Percentiles rank a stretch among this genome's conserved stretches.
phyloP scores from a whole-genome alignment of 2,113 vertebrate genomes.

The Siniperca chuatsi region DNA sequence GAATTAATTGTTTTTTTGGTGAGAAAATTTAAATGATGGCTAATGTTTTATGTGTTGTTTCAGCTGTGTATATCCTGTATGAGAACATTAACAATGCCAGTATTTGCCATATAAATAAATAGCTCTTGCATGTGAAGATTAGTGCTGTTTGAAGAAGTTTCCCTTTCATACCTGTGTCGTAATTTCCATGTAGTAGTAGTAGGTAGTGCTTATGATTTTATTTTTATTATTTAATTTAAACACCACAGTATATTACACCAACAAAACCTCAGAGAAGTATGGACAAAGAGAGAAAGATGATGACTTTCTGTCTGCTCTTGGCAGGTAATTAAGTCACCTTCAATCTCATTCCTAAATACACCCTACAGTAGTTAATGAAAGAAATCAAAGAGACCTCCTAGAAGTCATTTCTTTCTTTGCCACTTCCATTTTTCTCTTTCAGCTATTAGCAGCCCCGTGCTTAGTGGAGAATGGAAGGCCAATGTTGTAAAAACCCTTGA shows the following conservation, averaged over 20 bases:
- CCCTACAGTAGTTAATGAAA: background rate
- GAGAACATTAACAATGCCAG: background rate
- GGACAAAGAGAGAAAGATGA: constrained; percentile 6
- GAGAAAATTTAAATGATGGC: background rate
- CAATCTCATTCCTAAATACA: background rate
- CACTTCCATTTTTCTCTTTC: background rate
- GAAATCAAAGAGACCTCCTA: background rate
- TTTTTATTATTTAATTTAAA: background rate
- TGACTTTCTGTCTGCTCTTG: constrained; percentile 17
- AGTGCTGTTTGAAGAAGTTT: background rate
- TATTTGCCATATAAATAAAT: background rate
- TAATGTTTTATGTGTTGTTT: background rate
- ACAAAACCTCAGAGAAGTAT: constrained; percentile 21
- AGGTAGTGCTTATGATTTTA: background rate
- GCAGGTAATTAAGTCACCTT: constrained; percentile 40
- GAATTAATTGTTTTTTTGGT: background rate
- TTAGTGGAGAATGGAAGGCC: constrained; percentile 59
- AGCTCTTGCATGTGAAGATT: background rate
- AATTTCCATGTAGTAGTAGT: background rate
- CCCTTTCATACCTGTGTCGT: background rate
- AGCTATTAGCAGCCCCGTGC: constrained; percentile 40
- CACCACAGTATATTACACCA: background rate
- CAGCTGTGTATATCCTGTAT: background rate
- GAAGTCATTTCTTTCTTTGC: background rate
- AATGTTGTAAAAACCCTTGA: background rate